Conservation (phyloP, 2,888 invertebrate genomes). For the Minunthozetes semirufus region DNA sequence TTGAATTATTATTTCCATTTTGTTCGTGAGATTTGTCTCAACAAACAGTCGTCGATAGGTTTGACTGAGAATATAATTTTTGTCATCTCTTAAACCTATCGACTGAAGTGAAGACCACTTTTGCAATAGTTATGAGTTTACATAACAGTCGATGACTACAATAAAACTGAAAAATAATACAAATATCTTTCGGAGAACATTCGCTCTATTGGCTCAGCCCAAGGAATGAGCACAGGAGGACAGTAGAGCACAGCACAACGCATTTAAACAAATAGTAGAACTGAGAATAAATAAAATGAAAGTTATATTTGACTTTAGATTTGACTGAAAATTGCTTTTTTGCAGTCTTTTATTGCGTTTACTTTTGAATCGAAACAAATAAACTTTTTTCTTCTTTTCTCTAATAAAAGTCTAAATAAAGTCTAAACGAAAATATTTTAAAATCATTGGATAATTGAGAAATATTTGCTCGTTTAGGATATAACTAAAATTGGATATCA, state of each 20-base stretch:
- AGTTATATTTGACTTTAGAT: not conserved
- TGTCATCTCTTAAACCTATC: not conserved
- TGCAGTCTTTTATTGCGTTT: not conserved
- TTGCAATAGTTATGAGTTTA: slow-evolving; percentile 9
- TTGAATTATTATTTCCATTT: too few species aligned
- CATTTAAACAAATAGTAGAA: not conserved
- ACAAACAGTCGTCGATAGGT: not conserved
- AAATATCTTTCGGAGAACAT: not conserved
- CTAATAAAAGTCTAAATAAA: too few species aligned
- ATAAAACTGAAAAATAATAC: not conserved
- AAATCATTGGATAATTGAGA: too few species aligned
- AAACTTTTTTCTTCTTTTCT: not conserved
- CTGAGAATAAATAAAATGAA: not conserved
- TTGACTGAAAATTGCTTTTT: slow-evolving; percentile 7
- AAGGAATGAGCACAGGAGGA: too few species aligned
- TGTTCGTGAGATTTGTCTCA: too few species aligned
- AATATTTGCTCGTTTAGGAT: too few species aligned
- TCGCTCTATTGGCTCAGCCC: not conserved
- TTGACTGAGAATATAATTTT: not conserved
- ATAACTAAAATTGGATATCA: too few species aligned
- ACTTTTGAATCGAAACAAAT: not conserved
- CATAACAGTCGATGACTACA: not conserved
- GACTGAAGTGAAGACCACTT: not conserved
- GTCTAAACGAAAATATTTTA: too few species aligned
- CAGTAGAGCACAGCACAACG: not conserved